These are phyloP conservation scores for Chaetodon trifascialis DNA, from an alignment of 2,113 vertebrate genomes.

Conservation along the genomic window DNA sequence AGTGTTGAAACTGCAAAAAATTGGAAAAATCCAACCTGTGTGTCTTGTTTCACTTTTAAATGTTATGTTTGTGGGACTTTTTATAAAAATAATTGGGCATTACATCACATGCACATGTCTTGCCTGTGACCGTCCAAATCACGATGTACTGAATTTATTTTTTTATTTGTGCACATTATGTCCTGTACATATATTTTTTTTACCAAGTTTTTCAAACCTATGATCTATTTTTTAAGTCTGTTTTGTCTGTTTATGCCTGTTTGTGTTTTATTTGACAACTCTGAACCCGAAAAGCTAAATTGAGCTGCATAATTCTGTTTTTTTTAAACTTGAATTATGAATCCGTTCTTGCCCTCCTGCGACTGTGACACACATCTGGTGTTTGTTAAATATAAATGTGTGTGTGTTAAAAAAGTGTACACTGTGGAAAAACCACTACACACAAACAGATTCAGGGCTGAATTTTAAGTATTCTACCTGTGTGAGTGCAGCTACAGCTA, in stretches of 20 bases:
- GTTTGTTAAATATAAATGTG: neutral
- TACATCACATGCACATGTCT: neutral
- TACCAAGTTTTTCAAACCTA: conserved; percentile 12
- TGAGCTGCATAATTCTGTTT: neutral
- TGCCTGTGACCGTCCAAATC: conserved; percentile 31
- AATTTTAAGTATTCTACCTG: neutral
- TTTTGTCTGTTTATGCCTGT: neutral
- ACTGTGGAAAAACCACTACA: neutral
- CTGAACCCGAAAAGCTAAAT: neutral
- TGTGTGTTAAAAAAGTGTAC: neutral
- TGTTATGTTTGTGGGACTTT: conserved; percentile 39
- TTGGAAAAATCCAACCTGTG: conserved; percentile 38
- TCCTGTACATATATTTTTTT: conserved; percentile 48
- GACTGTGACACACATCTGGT: conserved; percentile 2
- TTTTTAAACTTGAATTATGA: conserved; percentile 42
- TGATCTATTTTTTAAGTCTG: conserved; percentile 40
- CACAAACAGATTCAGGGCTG: conserved; percentile 10
- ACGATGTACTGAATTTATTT: conserved; percentile 34
- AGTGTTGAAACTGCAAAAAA: conserved; percentile 59
- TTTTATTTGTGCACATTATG: neutral
- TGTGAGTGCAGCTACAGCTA: conserved; percentile 16
- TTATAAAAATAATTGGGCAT: conserved; percentile 32
- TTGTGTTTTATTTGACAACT: conserved; percentile 14
- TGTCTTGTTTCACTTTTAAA: conserved; percentile 58
- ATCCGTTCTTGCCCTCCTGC: conserved; percentile 3